Evolutionary conservation across 2,888 invertebrate species (phyloP).

Genomic region (Eumacrocentrus americanus): DNA sequence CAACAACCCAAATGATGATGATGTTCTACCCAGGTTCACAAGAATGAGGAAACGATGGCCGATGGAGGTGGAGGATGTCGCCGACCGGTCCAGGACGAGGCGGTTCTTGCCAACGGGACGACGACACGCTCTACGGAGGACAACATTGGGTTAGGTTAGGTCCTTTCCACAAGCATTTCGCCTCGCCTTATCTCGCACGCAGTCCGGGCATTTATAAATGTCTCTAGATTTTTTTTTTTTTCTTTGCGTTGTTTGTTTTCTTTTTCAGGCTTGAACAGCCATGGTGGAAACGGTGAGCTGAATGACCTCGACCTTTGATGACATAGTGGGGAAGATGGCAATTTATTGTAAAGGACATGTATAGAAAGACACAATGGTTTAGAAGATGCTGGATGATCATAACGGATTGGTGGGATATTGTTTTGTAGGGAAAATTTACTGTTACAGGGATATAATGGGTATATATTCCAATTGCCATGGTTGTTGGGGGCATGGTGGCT

Average conservation of each 20-base stretch:
- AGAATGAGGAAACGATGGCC: not conserved
- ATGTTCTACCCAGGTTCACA: too few species aligned
- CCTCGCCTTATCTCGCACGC: not conserved
- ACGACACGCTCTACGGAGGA: constrained; percentile 49
- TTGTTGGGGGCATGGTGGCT: not conserved
- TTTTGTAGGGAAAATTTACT: not conserved
- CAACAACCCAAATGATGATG: too few species aligned
- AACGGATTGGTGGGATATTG: not conserved
- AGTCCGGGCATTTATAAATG: not conserved
- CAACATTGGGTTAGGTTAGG: constrained; percentile 36
- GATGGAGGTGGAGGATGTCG: constrained; percentile 41
- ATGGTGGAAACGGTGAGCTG: not conserved
- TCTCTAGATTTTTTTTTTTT: not conserved
- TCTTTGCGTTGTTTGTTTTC: too few species aligned
- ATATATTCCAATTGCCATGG: not conserved
- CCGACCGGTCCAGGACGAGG: constrained; percentile 42
- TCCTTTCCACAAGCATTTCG: too few species aligned
- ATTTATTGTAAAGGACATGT: not conserved
- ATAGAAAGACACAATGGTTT: too few species aligned
- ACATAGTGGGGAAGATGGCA: not conserved
- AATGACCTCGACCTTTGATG: not conserved
- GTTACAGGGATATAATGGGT: not conserved
- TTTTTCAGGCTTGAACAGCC: too few species aligned
- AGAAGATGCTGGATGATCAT: not conserved
- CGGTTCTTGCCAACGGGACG: constrained; percentile 42